Base-by-base conservation (phyloP, 2,797 vertebrate genomes). In the Malurus leucopterus region DNA sequence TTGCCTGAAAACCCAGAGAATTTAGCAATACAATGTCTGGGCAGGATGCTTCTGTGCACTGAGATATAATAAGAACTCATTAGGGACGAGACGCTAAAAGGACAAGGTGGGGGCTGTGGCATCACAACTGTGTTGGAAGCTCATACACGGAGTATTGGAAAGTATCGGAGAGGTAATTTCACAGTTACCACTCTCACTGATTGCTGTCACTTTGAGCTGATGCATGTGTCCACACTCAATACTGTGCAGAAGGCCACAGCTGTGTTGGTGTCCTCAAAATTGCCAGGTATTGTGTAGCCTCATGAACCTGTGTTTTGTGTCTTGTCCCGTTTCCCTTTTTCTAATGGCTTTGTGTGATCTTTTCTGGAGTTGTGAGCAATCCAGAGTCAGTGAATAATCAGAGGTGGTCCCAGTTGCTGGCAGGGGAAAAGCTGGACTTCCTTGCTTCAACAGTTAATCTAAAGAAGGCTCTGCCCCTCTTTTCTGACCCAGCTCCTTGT, bases 1-100 rank as follows among this genome's bases (percentile, higher is more conserved):
- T 92, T 82, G 83, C 62, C 88, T 93, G 74, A 94, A 95, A 93
- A 55, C 92, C 94, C 94, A 93, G 86, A 83, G 92, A 92, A 91
- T 93, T 95, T 95, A 94, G 91, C 69, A 90, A 85, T 81, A 82
- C 57, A 93, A 82, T 64, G 69, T 54, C 92, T 91, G 69, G 51
- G 82, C 84, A 86, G 95, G 86, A 77, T 70, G 88, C 38, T 87
- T 84, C 84, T 72, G 58, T 91, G 83, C 26, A 49, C 38, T 84
- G 58, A 70, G 41, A 77, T 88, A 79, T 65, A 83, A 93, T 92
- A 93, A 90, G 86, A 74, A 91, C 74, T 95, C 74, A 84, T 94
- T 95, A 91, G 44, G 91, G 36, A 92, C 0, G 4, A 72, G 41
- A 69, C 54, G 8, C 70, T 57, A 16, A 78, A 87, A 84, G 87